These are phyloP conservation scores for Drosophila subquinaria DNA, from an alignment of 2,888 invertebrate genomes.

Conservation along the genomic window DNA sequence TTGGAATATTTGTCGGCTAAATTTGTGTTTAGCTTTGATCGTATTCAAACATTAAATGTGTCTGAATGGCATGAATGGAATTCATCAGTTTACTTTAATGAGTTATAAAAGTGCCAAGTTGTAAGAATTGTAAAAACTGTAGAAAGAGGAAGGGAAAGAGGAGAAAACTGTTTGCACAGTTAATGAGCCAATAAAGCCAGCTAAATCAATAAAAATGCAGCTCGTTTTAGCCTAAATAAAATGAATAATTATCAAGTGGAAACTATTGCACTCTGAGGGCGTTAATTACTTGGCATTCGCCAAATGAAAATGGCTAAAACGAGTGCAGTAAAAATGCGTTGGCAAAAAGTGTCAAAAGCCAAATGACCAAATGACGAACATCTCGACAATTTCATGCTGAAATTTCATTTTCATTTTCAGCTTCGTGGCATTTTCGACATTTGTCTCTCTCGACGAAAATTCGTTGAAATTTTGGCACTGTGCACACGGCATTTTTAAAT, in stretches of 20 bases:
- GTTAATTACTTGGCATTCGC: slow-evolving; percentile 53
- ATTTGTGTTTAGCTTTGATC: slow-evolving; percentile 44
- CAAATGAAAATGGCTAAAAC: slow-evolving; percentile 7
- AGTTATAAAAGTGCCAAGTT: slow-evolving; percentile 42
- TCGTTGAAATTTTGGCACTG: slow-evolving; percentile 57
- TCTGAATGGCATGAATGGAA: slow-evolving; percentile 25
- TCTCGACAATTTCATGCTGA: slow-evolving; percentile 19
- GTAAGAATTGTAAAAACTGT: slow-evolving; percentile 16
- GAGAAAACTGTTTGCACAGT: slow-evolving; percentile 64
- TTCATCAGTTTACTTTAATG: slow-evolving; percentile 33
- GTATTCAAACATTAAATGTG: not conserved
- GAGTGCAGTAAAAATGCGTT: slow-evolving; percentile 37
- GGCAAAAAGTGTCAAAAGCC: slow-evolving; percentile 37
- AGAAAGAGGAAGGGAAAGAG: too few relatives aligned
- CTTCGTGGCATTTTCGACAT: slow-evolving; percentile 24
- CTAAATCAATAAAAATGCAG: slow-evolving; percentile 70
- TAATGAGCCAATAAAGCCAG: slow-evolving; percentile 76
- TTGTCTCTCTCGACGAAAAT: slow-evolving; percentile 17
- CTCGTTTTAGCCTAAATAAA: slow-evolving; percentile 23
- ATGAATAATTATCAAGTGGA: slow-evolving; percentile 21
- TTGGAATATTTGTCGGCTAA: slow-evolving; percentile 5
- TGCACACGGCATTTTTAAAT: slow-evolving; percentile 48
- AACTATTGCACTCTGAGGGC: slow-evolving; percentile 15
- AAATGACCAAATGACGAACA: slow-evolving; percentile 9
- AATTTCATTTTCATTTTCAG: slow-evolving; percentile 23